These are phyloP conservation scores for Calliopum simillimum DNA, from an alignment of 2,888 invertebrate species.

Conservation along the genomic window DNA sequence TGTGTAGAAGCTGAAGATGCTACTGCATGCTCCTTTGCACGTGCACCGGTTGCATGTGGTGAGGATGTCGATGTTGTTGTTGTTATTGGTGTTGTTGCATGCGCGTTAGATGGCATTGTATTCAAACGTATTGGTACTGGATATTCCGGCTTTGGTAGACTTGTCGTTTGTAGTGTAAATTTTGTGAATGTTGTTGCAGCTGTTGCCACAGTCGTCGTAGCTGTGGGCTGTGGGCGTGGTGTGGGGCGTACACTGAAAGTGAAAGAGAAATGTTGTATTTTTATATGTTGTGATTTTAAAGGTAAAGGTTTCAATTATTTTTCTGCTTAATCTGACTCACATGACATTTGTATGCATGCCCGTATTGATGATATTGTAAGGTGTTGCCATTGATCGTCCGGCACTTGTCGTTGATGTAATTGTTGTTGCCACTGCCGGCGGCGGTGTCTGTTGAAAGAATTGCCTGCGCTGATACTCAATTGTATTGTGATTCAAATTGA, in stretches of 20 bases:
- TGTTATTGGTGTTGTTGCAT: slow-evolving; percentile 52
- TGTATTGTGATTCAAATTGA: slow-evolving; percentile 67
- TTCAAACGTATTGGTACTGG: slow-evolving; percentile 69
- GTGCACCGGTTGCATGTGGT: slow-evolving; percentile 42
- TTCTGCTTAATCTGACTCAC: slow-evolving; percentile 59
- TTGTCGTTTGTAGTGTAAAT: slow-evolving; percentile 77
- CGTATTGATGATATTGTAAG: slow-evolving; percentile 61
- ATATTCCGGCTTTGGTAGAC: slow-evolving; percentile 81
- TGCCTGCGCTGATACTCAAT: slow-evolving; percentile 63
- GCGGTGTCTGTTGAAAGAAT: slow-evolving; percentile 60
- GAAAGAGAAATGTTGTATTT: slow-evolving; percentile 12
- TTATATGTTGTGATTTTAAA: not conserved
- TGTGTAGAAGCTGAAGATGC: slow-evolving; percentile 51
- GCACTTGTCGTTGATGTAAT: slow-evolving; percentile 43
- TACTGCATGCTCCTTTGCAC: slow-evolving; percentile 54
- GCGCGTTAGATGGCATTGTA: slow-evolving; percentile 55
- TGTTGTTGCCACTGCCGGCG: slow-evolving; percentile 41
- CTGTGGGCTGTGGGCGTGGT: slow-evolving; percentile 51
- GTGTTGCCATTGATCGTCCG: slow-evolving; percentile 47
- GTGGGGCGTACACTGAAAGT: slow-evolving; percentile 63
- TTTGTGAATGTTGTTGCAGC: slow-evolving; percentile 69
- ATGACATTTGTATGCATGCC: slow-evolving; percentile 67
- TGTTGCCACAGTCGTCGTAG: slow-evolving; percentile 14
- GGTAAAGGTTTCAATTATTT: too few relatives aligned
- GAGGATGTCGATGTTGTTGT: slow-evolving; percentile 2